Base-by-base conservation (phyloP, 2,797 vertebrate genomes). In the Peromyscus aztecus region DNA sequence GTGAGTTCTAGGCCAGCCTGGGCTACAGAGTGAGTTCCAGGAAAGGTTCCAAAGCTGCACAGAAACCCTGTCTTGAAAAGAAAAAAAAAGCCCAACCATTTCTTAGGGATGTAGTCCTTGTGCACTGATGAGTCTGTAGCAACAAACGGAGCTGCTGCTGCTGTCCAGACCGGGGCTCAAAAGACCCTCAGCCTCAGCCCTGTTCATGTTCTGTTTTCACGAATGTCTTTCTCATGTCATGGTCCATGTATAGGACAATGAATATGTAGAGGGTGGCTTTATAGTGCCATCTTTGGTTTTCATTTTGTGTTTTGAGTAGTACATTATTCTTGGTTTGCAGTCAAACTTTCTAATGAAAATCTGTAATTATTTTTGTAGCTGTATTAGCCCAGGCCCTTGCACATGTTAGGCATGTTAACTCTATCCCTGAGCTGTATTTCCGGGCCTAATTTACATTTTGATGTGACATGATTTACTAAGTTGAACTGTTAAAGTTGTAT, bases 341-440 rank as follows among this genome's bases (percentile, higher is more conserved):
- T 52, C 49, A 93, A 52, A 52, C 65, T 90, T 90, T 83, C 76
- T 67, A 88, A 59, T 76, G 93, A 71, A 85, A 89, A 69, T 69
- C 34, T 19, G 13, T 37, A 29, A 43, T 61, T 59, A 29, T 61
- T 83, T 82, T 31, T 63, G 37, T 83, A 46, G 16, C 59, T 83
- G 27, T 43, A 31, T 82, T 59, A 82, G 6, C 27, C 57, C n/a
- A 80, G 61, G 46, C n/a, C 73, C 40, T 89, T 55, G 46, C 27
- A 69, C 24, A 40, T 81, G 6, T 40, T 46, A 63, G 88, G 11
- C 37, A 40, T 76, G 46, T 23, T 71, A 61, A 3, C 17, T 90
- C 37, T 43, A n/a, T 37, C 29, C 59, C 65, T 59, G 29, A 57
- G 49, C 49, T 57, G 6, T 59, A 69, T 9, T 69, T 69, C 46